These are phyloP conservation scores for Epinotia nisella DNA, from an alignment of 2,888 invertebrate genomes.

Conservation along the genomic window DNA sequence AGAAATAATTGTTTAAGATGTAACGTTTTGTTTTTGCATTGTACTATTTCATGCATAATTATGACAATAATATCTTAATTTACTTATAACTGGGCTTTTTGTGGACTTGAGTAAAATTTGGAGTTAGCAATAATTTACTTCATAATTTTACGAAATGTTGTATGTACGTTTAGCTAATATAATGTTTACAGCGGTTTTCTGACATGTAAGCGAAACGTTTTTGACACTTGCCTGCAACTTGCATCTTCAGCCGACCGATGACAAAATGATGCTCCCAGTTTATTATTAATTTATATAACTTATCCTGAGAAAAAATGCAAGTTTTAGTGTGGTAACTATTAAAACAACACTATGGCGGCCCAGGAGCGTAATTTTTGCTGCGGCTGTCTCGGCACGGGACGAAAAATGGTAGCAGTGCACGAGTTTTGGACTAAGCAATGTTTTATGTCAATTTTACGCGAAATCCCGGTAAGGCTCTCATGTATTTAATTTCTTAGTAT, in stretches of 20 bases:
- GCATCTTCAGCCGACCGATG: background rate
- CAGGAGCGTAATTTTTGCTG: slow-evolving; percentile 55
- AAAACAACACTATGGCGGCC: background rate
- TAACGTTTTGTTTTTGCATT: slow-evolving; percentile 21
- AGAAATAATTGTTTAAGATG: background rate
- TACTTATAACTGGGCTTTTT: background rate
- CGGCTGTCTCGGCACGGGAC: slow-evolving; percentile 64
- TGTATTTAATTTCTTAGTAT: slow-evolving; percentile 16
- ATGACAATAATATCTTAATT: background rate
- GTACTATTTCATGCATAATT: background rate
- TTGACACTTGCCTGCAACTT: background rate
- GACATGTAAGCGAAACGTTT: slow-evolving; percentile 16
- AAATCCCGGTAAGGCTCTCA: slow-evolving; percentile 59
- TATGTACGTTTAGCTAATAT: background rate
- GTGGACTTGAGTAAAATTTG: background rate
- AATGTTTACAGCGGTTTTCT: background rate
- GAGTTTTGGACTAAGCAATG: slow-evolving; percentile 57
- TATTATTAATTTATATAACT: slow-evolving; percentile 18
- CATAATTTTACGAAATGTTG: background rate
- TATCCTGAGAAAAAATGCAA: background rate
- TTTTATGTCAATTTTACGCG: slow-evolving; percentile 65
- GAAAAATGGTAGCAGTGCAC: slow-evolving; percentile 62
- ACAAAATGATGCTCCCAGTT: slow-evolving; percentile 19
- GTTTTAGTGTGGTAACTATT: background rate
- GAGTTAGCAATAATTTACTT: background rate